Conservation (phyloP, 2,888 invertebrate species). For the Syrphus vitripennis region DNA sequence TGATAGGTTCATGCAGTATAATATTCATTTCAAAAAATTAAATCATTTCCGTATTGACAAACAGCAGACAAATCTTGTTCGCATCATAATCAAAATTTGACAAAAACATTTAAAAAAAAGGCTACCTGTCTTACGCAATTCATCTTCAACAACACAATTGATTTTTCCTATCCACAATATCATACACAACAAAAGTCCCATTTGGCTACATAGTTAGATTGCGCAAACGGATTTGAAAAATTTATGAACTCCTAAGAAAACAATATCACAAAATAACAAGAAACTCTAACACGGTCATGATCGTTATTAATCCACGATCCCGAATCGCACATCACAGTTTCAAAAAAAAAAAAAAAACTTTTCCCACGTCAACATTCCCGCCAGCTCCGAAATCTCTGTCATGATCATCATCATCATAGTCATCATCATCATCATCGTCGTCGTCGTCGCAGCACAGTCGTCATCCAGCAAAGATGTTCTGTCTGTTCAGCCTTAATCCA, state of each 20-base stretch:
- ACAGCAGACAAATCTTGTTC: background rate
- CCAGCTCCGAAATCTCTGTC: conserved; percentile 60
- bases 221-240: conserved; percentile 58
- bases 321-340: conserved; percentile 10
- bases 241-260: conserved; percentile 66
- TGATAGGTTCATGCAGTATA: too few relatives aligned
- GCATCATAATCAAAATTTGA: background rate
- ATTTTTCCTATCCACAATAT: conserved; percentile 14
- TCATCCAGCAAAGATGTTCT: conserved; percentile 57
- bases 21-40: too few relatives aligned
- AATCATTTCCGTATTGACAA: too few relatives aligned
- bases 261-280: conserved; percentile 68
- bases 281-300: conserved; percentile 70
- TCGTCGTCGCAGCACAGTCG: conserved; percentile 1
- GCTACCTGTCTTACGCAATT: conserved; percentile 19
- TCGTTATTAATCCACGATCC: conserved; percentile 71
- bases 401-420: conserved; percentile 55
- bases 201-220: too few relatives aligned
- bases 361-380: conserved; percentile 70
- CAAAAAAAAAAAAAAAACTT: conserved; percentile 35
- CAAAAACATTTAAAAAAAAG: background rate
- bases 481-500: conserved; percentile 60
- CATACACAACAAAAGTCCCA: background rate
- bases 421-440: conserved; percentile 21
- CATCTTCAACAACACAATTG: background rate